Evolutionary conservation across 2,797 vertebrate species (phyloP).

Genomic region (Etheostoma perlongum): DNA sequence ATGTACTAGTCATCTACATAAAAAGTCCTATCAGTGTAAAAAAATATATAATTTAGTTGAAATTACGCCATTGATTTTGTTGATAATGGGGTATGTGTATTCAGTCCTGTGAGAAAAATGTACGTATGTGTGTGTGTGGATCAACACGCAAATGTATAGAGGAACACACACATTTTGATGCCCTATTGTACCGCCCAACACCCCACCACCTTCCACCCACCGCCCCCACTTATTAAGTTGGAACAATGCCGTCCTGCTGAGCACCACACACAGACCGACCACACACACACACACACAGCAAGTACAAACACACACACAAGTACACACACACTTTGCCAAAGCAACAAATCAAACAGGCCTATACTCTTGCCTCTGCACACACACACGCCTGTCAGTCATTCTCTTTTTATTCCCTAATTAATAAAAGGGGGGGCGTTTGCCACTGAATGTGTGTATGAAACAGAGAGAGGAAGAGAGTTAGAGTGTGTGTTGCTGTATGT

Average conservation of each 20-base stretch:
- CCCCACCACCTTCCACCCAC: slow-evolving; percentile 37
- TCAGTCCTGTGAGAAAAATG: slow-evolving; percentile 25
- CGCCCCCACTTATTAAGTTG: slow-evolving; percentile 61
- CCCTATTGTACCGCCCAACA: slow-evolving; percentile 49
- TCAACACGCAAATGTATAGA: slow-evolving; percentile 30
- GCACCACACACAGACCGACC: slow-evolving; percentile 73
- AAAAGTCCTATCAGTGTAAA: slow-evolving; percentile 2
- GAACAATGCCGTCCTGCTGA: slow-evolving; percentile 64
- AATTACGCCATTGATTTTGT: slow-evolving; percentile 25
- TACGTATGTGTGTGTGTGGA: background rate
- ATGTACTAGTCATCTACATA: background rate
- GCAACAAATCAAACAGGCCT: slow-evolving; percentile 62
- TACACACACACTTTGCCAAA: slow-evolving; percentile 35
- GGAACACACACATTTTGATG: slow-evolving; percentile 10
- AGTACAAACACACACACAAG: slow-evolving; percentile 49
- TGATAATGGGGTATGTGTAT: slow-evolving; percentile 24
- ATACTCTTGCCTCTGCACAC: slow-evolving; percentile 47
- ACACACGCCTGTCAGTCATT: slow-evolving; percentile 65
- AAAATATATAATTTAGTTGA: slow-evolving; percentile 16
- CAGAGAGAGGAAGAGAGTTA: background rate
- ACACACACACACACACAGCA: slow-evolving; percentile 71
- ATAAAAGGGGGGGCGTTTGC: slow-evolving; percentile 38
- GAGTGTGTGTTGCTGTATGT: slow-evolving; percentile 33
- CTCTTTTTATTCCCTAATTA: slow-evolving; percentile 58
- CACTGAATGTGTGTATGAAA: background rate